Evolutionary conservation across 2,113 vertebrate genomes (phyloP).

Genomic region (Narcine bancroftii): DNA sequence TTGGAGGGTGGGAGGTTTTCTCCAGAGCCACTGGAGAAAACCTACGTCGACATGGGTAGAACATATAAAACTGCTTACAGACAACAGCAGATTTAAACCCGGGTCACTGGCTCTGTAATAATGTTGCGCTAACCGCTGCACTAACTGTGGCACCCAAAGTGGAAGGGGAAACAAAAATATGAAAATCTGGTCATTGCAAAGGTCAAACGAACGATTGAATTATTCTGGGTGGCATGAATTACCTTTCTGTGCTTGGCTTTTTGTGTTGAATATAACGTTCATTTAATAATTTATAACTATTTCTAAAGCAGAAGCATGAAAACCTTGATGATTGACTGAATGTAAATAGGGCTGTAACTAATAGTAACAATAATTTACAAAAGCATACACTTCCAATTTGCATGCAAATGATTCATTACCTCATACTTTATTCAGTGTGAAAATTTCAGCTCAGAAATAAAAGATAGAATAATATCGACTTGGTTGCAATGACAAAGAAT

Average conservation of each 20-base stretch:
- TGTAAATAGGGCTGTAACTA: slow-evolving; percentile 35
- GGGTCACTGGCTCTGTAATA: too few relatives aligned
- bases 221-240: not conserved
- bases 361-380: slow-evolving; percentile 24
- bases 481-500: slow-evolving; percentile 12
- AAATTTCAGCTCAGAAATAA: slow-evolving; percentile 20
- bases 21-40: too few relatives aligned
- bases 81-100: too few relatives aligned
- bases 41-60: too few relatives aligned
- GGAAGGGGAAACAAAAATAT: not conserved
- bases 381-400: slow-evolving; percentile 19
- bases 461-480: slow-evolving; percentile 7
- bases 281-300: slow-evolving; percentile 3
- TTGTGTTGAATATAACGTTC: not conserved
- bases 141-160: too few relatives aligned
- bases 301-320: slow-evolving; percentile 14
- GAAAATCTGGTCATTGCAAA: not conserved
- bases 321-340: slow-evolving; percentile 20
- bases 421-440: slow-evolving; percentile 29
- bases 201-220: not conserved
- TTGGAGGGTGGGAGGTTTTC: too few relatives aligned
- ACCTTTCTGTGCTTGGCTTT: not conserved
- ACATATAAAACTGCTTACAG: too few relatives aligned
- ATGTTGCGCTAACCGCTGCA: too few relatives aligned
- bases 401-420: slow-evolving; percentile 33